phyloP scores from a whole-genome alignment of 2,888 invertebrate species.

The Leptopilina syphax region DNA sequence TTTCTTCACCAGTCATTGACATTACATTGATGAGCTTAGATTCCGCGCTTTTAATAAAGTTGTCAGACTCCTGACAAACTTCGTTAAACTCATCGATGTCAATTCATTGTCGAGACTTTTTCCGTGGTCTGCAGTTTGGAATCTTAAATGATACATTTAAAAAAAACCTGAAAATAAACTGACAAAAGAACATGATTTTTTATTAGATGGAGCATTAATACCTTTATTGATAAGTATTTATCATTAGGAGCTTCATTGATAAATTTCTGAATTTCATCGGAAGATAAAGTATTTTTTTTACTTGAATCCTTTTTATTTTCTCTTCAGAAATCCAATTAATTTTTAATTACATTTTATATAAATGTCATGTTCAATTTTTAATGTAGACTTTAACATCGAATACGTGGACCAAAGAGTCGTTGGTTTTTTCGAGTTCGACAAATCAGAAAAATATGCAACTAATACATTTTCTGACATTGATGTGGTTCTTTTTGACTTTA shows the following conservation, averaged over 20 bases:
- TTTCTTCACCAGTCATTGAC: too few species aligned
- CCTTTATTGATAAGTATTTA: background rate
- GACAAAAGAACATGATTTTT: too few species aligned
- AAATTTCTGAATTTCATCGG: background rate
- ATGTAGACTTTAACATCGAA: background rate
- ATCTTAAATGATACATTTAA: too few species aligned
- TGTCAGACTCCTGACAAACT: too few species aligned
- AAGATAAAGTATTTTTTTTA: background rate
- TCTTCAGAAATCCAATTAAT: background rate
- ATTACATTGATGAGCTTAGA: too few species aligned
- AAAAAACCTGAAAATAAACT: too few species aligned
- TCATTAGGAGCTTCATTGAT: background rate
- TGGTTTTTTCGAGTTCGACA: background rate
- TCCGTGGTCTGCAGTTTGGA: too few species aligned
- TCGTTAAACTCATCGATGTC: too few species aligned
- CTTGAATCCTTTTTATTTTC: background rate
- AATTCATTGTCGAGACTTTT: too few species aligned
- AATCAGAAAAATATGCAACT: background rate
- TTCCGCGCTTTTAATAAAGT: too few species aligned
- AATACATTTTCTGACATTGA: constrained; percentile 12
- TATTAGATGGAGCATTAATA: background rate
- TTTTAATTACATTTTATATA: background rate
- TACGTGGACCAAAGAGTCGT: constrained; percentile 4
- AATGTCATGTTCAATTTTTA: background rate
- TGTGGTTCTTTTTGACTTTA: background rate